Evolutionary conservation across 1,140 invertebrate genomes (phyloP).

Genomic region (Bombyx mandarina): DNA sequence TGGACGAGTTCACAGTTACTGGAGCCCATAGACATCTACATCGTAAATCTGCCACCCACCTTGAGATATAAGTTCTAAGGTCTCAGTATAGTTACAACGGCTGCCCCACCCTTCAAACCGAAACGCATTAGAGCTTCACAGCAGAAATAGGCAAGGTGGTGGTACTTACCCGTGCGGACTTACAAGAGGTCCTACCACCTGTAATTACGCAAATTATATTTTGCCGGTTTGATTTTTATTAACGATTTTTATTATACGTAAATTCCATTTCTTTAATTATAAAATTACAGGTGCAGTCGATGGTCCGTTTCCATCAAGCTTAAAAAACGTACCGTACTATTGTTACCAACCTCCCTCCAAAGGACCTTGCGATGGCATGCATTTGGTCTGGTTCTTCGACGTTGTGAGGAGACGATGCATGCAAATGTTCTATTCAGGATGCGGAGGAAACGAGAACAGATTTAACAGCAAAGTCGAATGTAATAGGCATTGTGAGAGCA

Average conservation of each 20-base stretch:
- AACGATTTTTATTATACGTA: neutral
- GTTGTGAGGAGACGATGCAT: constrained; percentile 43
- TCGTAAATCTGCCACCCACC: too few species aligned
- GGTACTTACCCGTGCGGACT: too few species aligned
- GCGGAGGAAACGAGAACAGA: constrained; percentile 56
- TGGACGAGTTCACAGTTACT: too few species aligned
- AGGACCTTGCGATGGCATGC: constrained; percentile 40
- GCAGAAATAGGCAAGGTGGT: too few species aligned
- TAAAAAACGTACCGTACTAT: constrained; percentile 51
- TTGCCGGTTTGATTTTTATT: too few species aligned
- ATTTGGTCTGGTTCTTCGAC: constrained; percentile 50
- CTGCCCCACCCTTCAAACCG: too few species aligned
- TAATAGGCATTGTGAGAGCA: constrained; percentile 33
- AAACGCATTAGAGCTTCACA: too few species aligned
- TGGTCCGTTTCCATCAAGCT: constrained; percentile 47
- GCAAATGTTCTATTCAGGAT: constrained; percentile 57
- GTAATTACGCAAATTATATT: too few species aligned
- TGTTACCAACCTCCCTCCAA: constrained; percentile 54
- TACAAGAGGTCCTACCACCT: too few species aligned
- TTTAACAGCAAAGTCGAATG: constrained; percentile 35
- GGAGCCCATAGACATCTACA: too few species aligned
- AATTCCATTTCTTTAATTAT: constrained; percentile 1
- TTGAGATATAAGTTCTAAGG: too few species aligned
- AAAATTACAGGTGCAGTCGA: constrained; percentile 43
- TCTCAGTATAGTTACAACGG: too few species aligned